Conservation (phyloP, 2,113 vertebrate species). For the Scortum barcoo region DNA sequence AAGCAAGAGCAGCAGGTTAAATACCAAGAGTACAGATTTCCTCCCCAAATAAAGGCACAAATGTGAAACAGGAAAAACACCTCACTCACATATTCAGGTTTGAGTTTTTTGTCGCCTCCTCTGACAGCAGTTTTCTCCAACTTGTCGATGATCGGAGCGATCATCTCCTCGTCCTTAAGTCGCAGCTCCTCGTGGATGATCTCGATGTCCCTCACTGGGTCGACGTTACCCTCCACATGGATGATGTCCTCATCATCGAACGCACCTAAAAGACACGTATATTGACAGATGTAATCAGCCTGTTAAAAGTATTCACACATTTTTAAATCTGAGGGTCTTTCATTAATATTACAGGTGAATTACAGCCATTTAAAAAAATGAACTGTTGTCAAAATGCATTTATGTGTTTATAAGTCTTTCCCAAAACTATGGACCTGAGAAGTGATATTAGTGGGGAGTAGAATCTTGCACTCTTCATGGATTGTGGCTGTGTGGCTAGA, state of each 20-base stretch:
- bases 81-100: slow-evolving; percentile 95
- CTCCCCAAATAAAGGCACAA: not conserved
- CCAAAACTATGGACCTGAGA: not conserved
- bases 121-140: slow-evolving; percentile 96
- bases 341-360: not conserved
- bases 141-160: slow-evolving; percentile 92
- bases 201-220: slow-evolving; percentile 94
- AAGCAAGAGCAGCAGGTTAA: slow-evolving; percentile 46
- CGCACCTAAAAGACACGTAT: slow-evolving; percentile 81
- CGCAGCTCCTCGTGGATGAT: slow-evolving; percentile 95
- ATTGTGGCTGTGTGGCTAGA: no score
- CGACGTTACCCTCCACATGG: slow-evolving; percentile 95
- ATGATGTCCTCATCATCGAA: slow-evolving; percentile 99
- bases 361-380: not conserved
- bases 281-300: not conserved
- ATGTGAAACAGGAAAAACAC: slow-evolving; percentile 6
- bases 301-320: not conserved
- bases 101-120: slow-evolving; percentile 97
- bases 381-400: not conserved
- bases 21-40: slow-evolving; percentile 35
- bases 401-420: not conserved
- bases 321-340: not conserved
- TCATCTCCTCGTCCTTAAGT: slow-evolving; percentile 97
- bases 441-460: not conserved
- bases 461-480: not conserved